These are phyloP conservation scores for Diadegma fenestrale DNA, from an alignment of 2,888 invertebrate genomes.

Conservation along the genomic window DNA sequence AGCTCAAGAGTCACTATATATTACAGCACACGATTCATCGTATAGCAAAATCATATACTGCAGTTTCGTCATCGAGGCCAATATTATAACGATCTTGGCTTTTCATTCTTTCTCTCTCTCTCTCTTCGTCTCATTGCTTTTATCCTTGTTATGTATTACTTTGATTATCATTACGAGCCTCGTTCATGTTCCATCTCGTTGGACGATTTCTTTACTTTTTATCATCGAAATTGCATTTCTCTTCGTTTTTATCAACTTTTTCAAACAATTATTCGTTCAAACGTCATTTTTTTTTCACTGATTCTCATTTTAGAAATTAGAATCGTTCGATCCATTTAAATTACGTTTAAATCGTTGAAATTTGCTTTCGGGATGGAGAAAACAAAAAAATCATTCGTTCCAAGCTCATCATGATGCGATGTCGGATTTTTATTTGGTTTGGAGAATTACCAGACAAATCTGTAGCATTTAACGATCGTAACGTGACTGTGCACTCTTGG, in stretches of 20 bases:
- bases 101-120: neutral
- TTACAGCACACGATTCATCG: conserved; percentile 61
- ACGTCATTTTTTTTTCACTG: neutral
- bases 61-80: conserved; percentile 61
- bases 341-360: neutral
- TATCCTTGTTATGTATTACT: conserved; percentile 29
- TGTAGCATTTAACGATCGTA: conserved; percentile 3
- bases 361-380: neutral
- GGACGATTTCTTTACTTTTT: neutral
- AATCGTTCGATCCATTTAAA: neutral
- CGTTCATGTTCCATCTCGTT: neutral
- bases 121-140: neutral
- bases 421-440: neutral
- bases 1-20: conserved; percentile 1
- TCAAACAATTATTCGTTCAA: neutral
- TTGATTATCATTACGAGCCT: conserved; percentile 14
- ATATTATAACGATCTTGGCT: conserved; percentile 61
- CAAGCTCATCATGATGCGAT: neutral
- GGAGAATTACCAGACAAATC: conserved; percentile 20
- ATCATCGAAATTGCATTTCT: neutral
- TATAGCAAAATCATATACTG: conserved; percentile 2
- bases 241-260: neutral
- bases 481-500: conserved; percentile 9
- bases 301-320: neutral
- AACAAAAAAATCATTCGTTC: conserved; percentile 7